phyloP scores from a whole-genome alignment of 2,888 invertebrate genomes.

The Cantharis lateralis region DNA sequence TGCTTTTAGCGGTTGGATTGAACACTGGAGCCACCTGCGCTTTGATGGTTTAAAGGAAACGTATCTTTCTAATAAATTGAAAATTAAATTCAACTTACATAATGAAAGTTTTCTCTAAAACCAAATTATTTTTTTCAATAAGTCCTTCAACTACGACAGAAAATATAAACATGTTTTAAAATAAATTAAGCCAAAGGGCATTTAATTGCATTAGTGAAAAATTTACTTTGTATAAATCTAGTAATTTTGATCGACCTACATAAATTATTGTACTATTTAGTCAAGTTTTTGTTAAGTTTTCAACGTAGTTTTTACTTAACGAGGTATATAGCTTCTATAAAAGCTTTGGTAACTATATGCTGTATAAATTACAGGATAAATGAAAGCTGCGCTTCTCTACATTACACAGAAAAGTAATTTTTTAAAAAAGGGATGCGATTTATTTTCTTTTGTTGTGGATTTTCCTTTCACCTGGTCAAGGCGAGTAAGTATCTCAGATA shows the following conservation, averaged over 20 bases:
- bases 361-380: constrained; percentile 20
- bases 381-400: constrained; percentile 14
- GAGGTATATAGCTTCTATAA: constrained; percentile 3
- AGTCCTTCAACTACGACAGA: not conserved
- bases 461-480: constrained; percentile 27
- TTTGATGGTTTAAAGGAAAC: constrained; percentile 32
- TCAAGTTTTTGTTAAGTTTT: constrained; percentile 12
- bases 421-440: constrained; percentile 31
- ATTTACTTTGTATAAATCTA: not conserved
- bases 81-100: not conserved
- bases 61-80: constrained; percentile 5
- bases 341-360: constrained; percentile 7
- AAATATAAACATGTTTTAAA: not conserved
- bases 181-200: not conserved
- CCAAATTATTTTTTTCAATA: not conserved
- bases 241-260: not conserved
- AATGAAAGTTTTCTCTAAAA: not conserved
- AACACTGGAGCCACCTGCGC: constrained; percentile 44
- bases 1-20: constrained; percentile 50
- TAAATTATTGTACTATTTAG: constrained; percentile 8
- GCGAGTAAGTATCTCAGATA: constrained; percentile 20
- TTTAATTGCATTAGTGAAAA: not conserved
- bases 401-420: constrained; percentile 15
- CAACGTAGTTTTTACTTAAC: constrained; percentile 1
- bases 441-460: constrained; percentile 34